These are phyloP conservation scores for Prunella himalayana DNA, from an alignment of 2,113 vertebrate genomes.

Conservation along the genomic window DNA sequence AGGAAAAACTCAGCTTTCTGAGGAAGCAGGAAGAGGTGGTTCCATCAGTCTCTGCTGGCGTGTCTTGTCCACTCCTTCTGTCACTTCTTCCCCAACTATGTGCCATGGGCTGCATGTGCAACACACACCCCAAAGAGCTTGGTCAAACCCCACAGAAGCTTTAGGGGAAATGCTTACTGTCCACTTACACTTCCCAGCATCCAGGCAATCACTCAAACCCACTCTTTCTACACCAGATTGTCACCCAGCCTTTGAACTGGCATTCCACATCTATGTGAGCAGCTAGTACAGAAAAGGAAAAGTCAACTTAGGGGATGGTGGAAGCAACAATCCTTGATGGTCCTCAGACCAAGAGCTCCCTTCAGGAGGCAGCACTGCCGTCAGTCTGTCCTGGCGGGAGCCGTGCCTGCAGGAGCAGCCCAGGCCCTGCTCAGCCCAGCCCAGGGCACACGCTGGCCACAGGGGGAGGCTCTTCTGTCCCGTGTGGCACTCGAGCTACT, in stretches of 20 bases:
- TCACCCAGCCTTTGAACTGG: background rate
- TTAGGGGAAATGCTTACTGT: background rate
- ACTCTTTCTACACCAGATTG: background rate
- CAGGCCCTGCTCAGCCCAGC: background rate
- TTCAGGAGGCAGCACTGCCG: background rate
- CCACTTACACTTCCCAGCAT: background rate
- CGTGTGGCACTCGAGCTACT: constrained; percentile 11
- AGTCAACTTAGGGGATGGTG: background rate
- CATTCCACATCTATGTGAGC: background rate
- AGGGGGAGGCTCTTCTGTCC: background rate
- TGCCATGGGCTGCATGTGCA: background rate
- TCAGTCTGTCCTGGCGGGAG: background rate
- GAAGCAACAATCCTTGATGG: background rate
- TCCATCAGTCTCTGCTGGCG: background rate
- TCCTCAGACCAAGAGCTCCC: background rate
- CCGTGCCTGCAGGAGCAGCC: background rate
- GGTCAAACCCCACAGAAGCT: background rate
- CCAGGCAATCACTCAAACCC: background rate
- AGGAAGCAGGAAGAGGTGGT: background rate
- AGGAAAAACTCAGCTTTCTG: background rate
- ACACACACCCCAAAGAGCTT: background rate
- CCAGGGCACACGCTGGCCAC: background rate
- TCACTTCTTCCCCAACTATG: background rate
- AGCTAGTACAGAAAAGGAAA: background rate
- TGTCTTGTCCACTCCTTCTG: background rate